Evolutionary conservation across 2,113 vertebrate species (phyloP).

Genomic region (Paramormyrops kingsleyae): DNA sequence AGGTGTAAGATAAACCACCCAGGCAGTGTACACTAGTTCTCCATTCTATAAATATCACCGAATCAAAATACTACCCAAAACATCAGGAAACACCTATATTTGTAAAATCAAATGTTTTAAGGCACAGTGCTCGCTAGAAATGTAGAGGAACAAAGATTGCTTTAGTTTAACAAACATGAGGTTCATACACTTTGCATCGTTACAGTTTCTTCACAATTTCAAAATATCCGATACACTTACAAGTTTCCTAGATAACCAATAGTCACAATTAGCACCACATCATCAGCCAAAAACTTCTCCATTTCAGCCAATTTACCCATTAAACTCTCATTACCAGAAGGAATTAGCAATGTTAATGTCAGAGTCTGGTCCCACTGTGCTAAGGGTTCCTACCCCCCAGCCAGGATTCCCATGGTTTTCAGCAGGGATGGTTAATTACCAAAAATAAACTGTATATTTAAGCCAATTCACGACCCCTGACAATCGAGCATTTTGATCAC

Average conservation of each 20-base stretch:
- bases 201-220: not conserved
- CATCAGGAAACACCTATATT: not conserved
- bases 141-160: not conserved
- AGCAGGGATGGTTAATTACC: not conserved
- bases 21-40: not conserved
- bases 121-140: not conserved
- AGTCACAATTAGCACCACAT: not conserved
- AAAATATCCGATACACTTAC: not conserved
- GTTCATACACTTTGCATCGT: not conserved
- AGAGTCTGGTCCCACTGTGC: not conserved
- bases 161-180: not conserved
- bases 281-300: not conserved
- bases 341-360: not conserved
- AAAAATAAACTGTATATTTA: not conserved
- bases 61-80: not conserved
- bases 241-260: not conserved
- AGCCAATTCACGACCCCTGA: not conserved
- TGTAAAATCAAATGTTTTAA: not conserved
- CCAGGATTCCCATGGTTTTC: not conserved
- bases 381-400: not conserved
- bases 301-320: not conserved
- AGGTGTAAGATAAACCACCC: not conserved
- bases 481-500: not conserved
- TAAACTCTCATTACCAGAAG: not conserved
- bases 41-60: not conserved